Conservation (phyloP, 2,113 vertebrate species). For the Hylia prasina region DNA sequence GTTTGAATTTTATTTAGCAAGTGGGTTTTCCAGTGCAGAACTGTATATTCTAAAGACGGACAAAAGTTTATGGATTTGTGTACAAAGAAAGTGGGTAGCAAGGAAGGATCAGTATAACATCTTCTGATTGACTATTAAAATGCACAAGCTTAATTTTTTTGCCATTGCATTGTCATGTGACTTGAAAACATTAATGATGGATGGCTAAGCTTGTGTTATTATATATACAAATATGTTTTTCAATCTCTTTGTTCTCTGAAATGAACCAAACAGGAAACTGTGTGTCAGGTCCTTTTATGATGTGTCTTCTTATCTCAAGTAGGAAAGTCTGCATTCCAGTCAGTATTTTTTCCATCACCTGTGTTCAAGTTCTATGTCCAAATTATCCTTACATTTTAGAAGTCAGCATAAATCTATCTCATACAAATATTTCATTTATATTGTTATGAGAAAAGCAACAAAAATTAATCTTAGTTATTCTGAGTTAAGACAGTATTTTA, state of each 20-base stretch:
- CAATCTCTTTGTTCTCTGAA: background rate
- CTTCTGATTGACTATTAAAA: background rate
- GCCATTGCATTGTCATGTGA: background rate
- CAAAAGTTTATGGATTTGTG: background rate
- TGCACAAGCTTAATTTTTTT: background rate
- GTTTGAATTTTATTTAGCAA: conserved; percentile 32
- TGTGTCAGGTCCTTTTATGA: background rate
- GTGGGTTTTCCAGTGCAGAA: background rate
- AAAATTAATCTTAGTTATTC: background rate
- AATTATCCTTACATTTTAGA: background rate
- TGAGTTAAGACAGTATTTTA: background rate
- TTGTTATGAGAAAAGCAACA: background rate
- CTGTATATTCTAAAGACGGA: background rate
- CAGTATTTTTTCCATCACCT: background rate
- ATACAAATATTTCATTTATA: background rate
- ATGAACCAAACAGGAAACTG: conserved; percentile 33
- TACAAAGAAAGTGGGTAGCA: background rate
- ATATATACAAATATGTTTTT: background rate
- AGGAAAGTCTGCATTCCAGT: background rate
- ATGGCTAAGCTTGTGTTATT: background rate
- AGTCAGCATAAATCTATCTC: background rate
- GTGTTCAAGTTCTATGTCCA: background rate
- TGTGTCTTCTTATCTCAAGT: background rate
- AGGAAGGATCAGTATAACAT: background rate
- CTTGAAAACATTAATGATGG: background rate